Percentiles rank a stretch among this genome's conserved stretches.
Conservation (phyloP, 2,797 vertebrate species). For the Zonotrichia albicollis region DNA sequence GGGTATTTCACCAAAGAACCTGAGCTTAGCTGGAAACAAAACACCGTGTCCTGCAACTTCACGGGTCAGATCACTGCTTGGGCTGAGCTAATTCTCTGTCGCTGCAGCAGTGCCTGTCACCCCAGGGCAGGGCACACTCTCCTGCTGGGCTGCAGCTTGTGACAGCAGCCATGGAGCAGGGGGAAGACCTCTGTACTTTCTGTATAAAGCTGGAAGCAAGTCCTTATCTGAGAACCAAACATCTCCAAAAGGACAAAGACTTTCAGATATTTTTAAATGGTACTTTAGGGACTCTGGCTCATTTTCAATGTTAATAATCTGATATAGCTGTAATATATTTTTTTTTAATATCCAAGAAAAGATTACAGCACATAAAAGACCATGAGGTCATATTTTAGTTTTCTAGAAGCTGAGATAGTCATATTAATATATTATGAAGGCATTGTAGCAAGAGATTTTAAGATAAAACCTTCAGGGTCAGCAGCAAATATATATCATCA, state of each 20-base stretch:
- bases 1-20: background rate
- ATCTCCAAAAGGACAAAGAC: background rate
- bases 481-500: slow-evolving; percentile 3
- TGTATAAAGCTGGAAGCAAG: background rate
- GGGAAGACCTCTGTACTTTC: background rate
- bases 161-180: background rate
- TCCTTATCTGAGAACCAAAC: background rate
- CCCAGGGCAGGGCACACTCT: background rate
- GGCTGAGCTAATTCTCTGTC: background rate
- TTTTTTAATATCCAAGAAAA: background rate
- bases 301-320: slow-evolving; percentile 28
- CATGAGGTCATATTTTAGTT: background rate
- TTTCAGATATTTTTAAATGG: background rate
- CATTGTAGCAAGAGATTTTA: slow-evolving; percentile 12
- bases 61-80: background rate
- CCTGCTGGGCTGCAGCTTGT: background rate
- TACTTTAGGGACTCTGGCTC: background rate
- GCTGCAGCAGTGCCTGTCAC: background rate
- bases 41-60: background rate
- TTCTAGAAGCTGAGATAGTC: background rate
- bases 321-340: background rate
- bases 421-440: slow-evolving; percentile 9
- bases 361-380: slow-evolving; percentile 7
- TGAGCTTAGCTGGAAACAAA: background rate
- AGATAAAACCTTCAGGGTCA: slow-evolving; percentile 19